phyloP scores from a whole-genome alignment of 1,140 invertebrate species.

The Platyscapa corneri region DNA sequence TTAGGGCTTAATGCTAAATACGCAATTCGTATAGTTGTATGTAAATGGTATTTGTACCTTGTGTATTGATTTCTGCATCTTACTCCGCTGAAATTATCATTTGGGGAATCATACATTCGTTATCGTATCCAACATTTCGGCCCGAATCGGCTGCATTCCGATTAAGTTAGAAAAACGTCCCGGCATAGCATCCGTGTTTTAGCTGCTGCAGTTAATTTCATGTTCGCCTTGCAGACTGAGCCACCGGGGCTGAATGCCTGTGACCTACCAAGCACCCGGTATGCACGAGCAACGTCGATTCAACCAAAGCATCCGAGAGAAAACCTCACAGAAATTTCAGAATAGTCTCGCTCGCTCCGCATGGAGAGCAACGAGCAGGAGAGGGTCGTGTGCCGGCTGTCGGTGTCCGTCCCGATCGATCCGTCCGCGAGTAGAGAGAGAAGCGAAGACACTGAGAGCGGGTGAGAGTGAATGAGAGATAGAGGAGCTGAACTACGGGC shows the following conservation, averaged over 20 bases:
- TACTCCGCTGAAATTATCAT: too few relatives aligned
- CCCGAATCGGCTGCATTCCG: neutral
- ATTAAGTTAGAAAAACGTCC: neutral
- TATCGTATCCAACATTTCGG: neutral
- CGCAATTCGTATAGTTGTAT: too few relatives aligned
- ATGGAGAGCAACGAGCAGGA: constrained; percentile 45
- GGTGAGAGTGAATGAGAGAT: constrained; percentile 41
- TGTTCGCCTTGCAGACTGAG: neutral
- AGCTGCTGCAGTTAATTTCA: neutral
- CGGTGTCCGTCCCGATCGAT: constrained; percentile 44
- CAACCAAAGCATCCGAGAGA: neutral
- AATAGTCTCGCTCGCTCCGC: constrained; percentile 37
- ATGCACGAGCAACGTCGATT: neutral
- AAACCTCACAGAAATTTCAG: constrained; percentile 36
- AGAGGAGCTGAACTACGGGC: neutral
- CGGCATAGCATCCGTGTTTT: neutral
- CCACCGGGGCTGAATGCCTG: neutral
- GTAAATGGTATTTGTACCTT: too few relatives aligned
- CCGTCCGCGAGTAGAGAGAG: constrained; percentile 23
- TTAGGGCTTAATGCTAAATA: too few relatives aligned
- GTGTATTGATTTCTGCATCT: too few relatives aligned
- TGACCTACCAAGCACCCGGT: neutral
- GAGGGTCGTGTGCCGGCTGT: constrained; percentile 35
- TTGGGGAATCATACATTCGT: neutral
- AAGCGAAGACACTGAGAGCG: constrained; percentile 32